Evolutionary conservation across 35 echinoderm and acorn worm genomes (phyloP).

Genomic region (Hemicentrotus pulcherrimus): DNA sequence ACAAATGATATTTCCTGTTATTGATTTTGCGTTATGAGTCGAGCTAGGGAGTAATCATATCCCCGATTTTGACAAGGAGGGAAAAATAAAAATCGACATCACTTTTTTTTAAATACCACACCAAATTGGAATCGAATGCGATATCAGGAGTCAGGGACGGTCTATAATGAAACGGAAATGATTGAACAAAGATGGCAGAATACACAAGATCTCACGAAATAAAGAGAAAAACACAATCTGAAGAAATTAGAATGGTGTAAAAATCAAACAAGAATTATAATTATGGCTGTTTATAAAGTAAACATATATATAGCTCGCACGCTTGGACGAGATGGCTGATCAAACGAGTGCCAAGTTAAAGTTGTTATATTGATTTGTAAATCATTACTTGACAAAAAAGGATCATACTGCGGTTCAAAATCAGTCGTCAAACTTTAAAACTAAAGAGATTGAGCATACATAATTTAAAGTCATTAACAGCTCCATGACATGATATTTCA

Average conservation of each 20-base stretch:
- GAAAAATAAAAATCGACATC: neutral
- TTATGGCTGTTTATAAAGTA: neutral
- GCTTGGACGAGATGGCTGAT: neutral
- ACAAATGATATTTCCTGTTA: slow-evolving; percentile 26
- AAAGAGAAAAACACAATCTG: neutral
- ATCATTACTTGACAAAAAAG: no score
- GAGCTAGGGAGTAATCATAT: neutral
- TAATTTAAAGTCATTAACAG: neutral
- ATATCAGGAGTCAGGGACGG: neutral
- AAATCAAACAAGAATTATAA: neutral
- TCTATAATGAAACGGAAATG: neutral
- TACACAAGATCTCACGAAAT: neutral
- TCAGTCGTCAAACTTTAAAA: no score
- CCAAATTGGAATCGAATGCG: neutral
- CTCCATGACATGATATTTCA: neutral
- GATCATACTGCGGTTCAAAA: no score
- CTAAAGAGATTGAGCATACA: no score
- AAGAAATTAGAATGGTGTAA: neutral
- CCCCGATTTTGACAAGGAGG: neutral
- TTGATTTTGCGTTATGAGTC: slow-evolving; percentile 20
- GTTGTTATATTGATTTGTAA: no score
- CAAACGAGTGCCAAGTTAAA: no score
- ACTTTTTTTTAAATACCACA: neutral
- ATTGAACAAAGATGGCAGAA: neutral
- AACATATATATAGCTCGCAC: neutral